Evolutionary conservation across 1,140 invertebrate species (phyloP), one percentile per base, ranked within the genome.

Genomic region (Drosophila kepulauana): DNA sequence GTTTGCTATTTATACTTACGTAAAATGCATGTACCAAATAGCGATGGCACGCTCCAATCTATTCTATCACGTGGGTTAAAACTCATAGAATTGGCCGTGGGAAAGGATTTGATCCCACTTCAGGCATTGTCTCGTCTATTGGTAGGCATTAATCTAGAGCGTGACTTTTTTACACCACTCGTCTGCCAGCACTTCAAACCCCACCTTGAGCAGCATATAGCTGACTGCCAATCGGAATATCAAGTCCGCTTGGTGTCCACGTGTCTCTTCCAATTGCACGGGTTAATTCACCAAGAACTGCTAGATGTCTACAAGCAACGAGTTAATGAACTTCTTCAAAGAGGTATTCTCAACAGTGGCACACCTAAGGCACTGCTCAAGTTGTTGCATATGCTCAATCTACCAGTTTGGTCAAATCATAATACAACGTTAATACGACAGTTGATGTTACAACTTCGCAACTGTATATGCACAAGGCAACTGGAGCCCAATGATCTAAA

Each of bases 331-430:
- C 13, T 92, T 33, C 52, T 92, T 5, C 25, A 73, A 4, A 20
- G 15, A 5, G 66, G 71, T 1, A 54, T 63, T 6, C 30, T 92
- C 0, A 80, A 52, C 45, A 35, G 61, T 2, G 8, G 52, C 1
- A 82, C 76, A 1, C 81, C 77, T 5, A 88, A 79, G 38, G 78
- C 86, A 0, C 41, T 91, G 5, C 62, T 92, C 0, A 92, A 92
- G 28, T 51, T 91, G 11, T 38, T 92, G 5, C 80, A 92, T 57
- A 80, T 91, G 73, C 67, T 92, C 1, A 92, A 91, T 72, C 45
- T 82, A 52, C 76, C 86, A 1, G 52, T 46, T 0, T 92, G 92
- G 92, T 88, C 91, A 0, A 75, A 91, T 13, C 33, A 35, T 0
- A 86, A 92, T 56, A 78, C 77, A 0, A 10, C 35, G 4, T 8